Base-by-base conservation (phyloP, 2,113 vertebrate species). In the Hippotragus niger region DNA sequence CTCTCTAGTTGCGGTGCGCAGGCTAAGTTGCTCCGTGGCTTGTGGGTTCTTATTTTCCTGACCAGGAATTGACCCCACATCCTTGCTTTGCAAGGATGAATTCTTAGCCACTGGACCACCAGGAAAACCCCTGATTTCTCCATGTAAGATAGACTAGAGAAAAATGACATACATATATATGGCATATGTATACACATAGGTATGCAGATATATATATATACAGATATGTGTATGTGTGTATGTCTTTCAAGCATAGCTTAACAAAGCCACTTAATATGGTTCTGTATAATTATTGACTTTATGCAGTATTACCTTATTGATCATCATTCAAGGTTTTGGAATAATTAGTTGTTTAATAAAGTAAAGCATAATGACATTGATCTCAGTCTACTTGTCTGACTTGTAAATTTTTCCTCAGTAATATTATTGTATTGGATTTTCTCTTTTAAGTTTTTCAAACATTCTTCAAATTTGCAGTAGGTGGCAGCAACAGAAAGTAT, bases 401-500 rank as follows among this genome's bases (percentile, higher is more conserved):
- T 82, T 80, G 43, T 16, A 67, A 87, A 55, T 83, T 92, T 82
- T 82, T 96, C 33, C 64, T 53, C 14, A 87, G 43, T 45, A 78
- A 67, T 82, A 58, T 71, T 62, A 90, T 36, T 33, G 52, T 84
- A 40, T 53, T 95, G 23, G 3, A 78, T 71, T 87, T 96, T 71
- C 53, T 84, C 53, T 85, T 94, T 88, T 43, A 94, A 43, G 16
- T 31, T 78, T 92, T 90, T 80, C 36, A 13, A 52, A 15, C 29
- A 50, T 64, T 84, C 85, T 94, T 95, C 40, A 67, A 78, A 50
- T 94, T 84, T 93, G 74, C 36, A 91, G 89, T 91, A 83, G 86
- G 43, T 91, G 71, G 95, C 91, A 92, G 89, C 95, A 93, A 21
- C 80, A 64, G 86, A 88, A 93, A 86, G 60, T 60, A 55, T 67